Evolutionary conservation across 2,113 vertebrate genomes (phyloP).

Genomic region (Malaclemys terrapin): DNA sequence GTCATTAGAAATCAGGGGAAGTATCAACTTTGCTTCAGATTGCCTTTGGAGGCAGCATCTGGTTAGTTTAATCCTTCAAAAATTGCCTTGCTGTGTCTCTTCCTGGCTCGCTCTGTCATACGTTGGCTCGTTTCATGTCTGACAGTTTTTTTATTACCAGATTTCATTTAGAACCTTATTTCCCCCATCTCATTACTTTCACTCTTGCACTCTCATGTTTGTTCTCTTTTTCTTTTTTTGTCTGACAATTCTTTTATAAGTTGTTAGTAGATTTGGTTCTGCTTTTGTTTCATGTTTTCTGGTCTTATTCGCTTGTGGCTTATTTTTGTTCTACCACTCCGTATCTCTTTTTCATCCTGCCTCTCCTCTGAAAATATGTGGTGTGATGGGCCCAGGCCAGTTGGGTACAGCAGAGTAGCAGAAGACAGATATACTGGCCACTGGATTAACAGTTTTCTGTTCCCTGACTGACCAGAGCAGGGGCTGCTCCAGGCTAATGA

Average conservation of each 20-base stretch:
- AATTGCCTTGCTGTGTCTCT: conserved; percentile 40
- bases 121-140: conserved; percentile 54
- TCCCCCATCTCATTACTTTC: conserved; percentile 58
- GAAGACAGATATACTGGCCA: no score
- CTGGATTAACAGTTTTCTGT: no score
- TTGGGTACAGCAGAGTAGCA: no score
- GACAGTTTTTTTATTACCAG: conserved; percentile 69
- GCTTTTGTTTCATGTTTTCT: conserved; percentile 67
- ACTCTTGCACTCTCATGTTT: conserved; percentile 64
- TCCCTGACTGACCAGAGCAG: no score
- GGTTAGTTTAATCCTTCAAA: conserved; percentile 65
- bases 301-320: conserved; percentile 53
- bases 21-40: conserved; percentile 41
- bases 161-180: conserved; percentile 69
- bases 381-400: not conserved
- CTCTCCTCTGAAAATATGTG: not conserved
- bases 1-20: conserved; percentile 52
- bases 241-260: conserved; percentile 63
- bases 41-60: conserved; percentile 49
- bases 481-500: no score
- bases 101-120: conserved; percentile 53
- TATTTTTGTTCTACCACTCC: conserved; percentile 51
- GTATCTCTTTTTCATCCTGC: conserved; percentile 14
- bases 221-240: conserved; percentile 65
- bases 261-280: conserved; percentile 60